phyloP scores from a whole-genome alignment of 2,797 vertebrate genomes.

The Diceros bicornis region DNA sequence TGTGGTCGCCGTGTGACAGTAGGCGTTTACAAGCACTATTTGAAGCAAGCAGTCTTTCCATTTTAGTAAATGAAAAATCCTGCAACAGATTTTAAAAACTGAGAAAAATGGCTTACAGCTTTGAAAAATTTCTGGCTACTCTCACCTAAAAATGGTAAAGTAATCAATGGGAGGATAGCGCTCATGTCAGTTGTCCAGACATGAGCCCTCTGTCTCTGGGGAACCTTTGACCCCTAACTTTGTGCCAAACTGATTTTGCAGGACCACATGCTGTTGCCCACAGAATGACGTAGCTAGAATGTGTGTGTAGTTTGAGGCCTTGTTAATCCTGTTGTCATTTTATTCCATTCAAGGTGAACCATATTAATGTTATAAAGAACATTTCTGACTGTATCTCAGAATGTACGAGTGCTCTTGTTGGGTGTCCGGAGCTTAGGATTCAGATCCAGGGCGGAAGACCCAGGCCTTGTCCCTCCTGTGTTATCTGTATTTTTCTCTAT shows the following conservation, averaged over 20 bases:
- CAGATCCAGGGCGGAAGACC: not conserved
- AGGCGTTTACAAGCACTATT: not conserved
- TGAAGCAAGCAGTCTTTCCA: not conserved
- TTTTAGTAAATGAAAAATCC: not conserved
- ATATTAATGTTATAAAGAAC: not conserved
- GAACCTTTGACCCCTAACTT: not conserved
- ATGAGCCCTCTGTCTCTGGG: not conserved
- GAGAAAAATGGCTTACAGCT: slow-evolving; percentile 14
- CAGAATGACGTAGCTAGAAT: not conserved
- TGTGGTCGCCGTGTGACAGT: not conserved
- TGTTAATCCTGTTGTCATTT: not conserved
- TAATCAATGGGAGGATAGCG: not conserved
- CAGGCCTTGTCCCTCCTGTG: not conserved
- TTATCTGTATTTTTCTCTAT: not conserved
- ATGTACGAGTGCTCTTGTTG: not conserved
- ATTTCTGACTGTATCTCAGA: not conserved
- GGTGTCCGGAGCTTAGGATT: not conserved
- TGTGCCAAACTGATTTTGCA: not conserved
- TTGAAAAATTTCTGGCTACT: not conserved
- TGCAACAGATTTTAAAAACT: not conserved
- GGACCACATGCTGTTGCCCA: not conserved
- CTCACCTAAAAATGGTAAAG: slow-evolving; percentile 5
- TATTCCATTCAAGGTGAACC: not conserved
- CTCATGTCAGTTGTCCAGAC: not conserved
- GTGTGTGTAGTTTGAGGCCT: not conserved